Base-by-base conservation (phyloP, 1,140 invertebrate genomes). In the Gonatopus flavifemur region DNA sequence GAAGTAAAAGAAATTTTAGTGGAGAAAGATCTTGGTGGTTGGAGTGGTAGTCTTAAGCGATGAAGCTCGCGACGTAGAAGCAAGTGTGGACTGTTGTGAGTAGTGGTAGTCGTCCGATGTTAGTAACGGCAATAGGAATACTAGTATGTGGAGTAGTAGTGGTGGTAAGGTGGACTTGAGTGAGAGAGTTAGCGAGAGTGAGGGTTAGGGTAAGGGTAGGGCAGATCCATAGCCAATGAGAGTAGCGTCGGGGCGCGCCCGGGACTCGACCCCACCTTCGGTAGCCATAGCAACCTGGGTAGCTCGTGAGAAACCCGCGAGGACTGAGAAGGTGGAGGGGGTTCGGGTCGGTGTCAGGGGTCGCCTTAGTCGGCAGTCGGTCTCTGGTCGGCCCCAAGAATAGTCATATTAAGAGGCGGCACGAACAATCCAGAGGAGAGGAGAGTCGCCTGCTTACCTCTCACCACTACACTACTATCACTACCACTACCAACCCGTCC, bases 281-380 rank as follows among this genome's bases (percentile, higher is more conserved):
- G 74, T 77, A 67, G 66, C 57, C 69, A 77, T 76, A 71, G 74
- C 55, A 72, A 78, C 74, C 52, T 55, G 50, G 36, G 59, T 64
- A 67, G 67, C 69, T 61, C 65, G 67, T 66, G 66, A 74, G 70
- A 71, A 70, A 70, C 66, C 64, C 62, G 65, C 67, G 69, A 70
- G 61, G 63, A 44, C 46, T 43, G 59, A 60, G 46, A 43, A 15
- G 51, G 54, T 67, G 63, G 71, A 64, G 70, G 70, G 67, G 60
- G 61, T 39, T 59, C 68, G 72, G 74, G 72, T 75, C 72, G 72
- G 71, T 76, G 74, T 75, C 74, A 76, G 74, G 74, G 74, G 74
- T 76, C 72, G 72, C 59, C 69, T 70, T 62, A 63, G 71, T 66
- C 71, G 70, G 68, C 74, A 75, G 74, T 75, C 72, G 72, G 74